Conservation (phyloP, 2,113 vertebrate species). For the Vanacampus margaritifer region DNA sequence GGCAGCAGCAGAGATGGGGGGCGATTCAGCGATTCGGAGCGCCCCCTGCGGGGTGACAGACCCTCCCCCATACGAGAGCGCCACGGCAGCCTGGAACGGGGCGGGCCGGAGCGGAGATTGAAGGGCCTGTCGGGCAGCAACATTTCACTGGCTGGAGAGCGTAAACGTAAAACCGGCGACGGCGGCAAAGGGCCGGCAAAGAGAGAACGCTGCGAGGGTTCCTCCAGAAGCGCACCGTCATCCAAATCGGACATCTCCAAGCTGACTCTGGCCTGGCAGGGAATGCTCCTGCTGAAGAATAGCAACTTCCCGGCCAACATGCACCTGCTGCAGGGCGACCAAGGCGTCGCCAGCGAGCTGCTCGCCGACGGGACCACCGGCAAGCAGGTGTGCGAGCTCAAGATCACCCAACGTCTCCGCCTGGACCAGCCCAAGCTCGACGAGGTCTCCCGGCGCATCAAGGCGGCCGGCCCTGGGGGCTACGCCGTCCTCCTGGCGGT, state of each 20-base stretch:
- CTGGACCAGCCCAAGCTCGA: slow-evolving; percentile 98
- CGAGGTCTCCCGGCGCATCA: slow-evolving; percentile 97
- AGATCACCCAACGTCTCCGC: slow-evolving; percentile 97
- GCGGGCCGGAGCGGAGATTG: slow-evolving; percentile 77
- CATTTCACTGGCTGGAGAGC: slow-evolving; percentile 55
- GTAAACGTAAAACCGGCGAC: slow-evolving; percentile 83
- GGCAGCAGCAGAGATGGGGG: slow-evolving; percentile 85
- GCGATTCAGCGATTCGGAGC: slow-evolving; percentile 86
- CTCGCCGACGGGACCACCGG: slow-evolving; percentile 85
- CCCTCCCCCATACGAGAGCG: slow-evolving; percentile 80
- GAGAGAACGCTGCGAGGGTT: slow-evolving; percentile 77
- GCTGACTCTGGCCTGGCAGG: slow-evolving; percentile 91
- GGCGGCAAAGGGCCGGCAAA: slow-evolving; percentile 79
- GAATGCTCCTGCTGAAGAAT: slow-evolving; percentile 97
- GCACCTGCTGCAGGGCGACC: slow-evolving; percentile 94
- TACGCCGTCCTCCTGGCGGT: slow-evolving; percentile 94
- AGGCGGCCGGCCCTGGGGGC: slow-evolving; percentile 90
- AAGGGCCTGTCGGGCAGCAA: slow-evolving; percentile 44
- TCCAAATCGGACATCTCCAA: slow-evolving; percentile 75
- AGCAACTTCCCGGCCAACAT: slow-evolving; percentile 98
- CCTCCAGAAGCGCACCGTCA: slow-evolving; percentile 67
- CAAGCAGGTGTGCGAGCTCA: slow-evolving; percentile 89
- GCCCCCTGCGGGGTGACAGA: slow-evolving; percentile 81
- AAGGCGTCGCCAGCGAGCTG: slow-evolving; percentile 86
- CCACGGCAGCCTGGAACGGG: slow-evolving; percentile 80